Conservation (phyloP, 2,113 vertebrate genomes). For the Gorsachius goisagi region DNA sequence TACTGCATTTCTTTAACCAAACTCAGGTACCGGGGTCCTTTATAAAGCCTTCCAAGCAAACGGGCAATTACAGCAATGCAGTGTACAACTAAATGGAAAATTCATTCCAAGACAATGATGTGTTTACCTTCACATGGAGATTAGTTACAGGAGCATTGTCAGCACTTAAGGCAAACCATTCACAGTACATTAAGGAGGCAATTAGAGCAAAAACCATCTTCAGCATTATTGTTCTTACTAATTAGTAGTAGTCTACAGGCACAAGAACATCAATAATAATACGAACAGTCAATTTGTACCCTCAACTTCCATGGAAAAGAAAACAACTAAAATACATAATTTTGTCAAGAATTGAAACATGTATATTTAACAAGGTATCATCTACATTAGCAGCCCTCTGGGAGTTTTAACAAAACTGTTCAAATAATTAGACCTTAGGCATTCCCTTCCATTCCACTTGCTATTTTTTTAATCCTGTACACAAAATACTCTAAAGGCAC, state of each 20-base stretch:
- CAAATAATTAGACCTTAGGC: constrained; percentile 26
- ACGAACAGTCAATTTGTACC: constrained; percentile 44
- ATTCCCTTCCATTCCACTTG: not conserved
- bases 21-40: not conserved
- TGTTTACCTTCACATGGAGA: constrained; percentile 60
- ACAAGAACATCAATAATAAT: constrained; percentile 50
- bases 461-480: not conserved
- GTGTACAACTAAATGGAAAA: constrained; percentile 58
- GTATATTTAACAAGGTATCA: constrained; percentile 47
- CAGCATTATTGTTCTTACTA: constrained; percentile 70
- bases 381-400: not conserved
- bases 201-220: constrained; percentile 65
- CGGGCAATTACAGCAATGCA: not conserved
- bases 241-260: constrained; percentile 62
- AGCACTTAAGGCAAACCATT: constrained; percentile 70
- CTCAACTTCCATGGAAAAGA: constrained; percentile 30
- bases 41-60: constrained; percentile 30
- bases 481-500: not conserved
- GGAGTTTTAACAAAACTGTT: constrained; percentile 38
- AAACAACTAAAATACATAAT: constrained; percentile 4
- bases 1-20: not conserved
- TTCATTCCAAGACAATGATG: constrained; percentile 43
- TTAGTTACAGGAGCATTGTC: constrained; percentile 63
- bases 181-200: constrained; percentile 62
- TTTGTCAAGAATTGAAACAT: not conserved